Conservation (phyloP, 1,140 invertebrate genomes). For the Zaprionus nigranus region DNA sequence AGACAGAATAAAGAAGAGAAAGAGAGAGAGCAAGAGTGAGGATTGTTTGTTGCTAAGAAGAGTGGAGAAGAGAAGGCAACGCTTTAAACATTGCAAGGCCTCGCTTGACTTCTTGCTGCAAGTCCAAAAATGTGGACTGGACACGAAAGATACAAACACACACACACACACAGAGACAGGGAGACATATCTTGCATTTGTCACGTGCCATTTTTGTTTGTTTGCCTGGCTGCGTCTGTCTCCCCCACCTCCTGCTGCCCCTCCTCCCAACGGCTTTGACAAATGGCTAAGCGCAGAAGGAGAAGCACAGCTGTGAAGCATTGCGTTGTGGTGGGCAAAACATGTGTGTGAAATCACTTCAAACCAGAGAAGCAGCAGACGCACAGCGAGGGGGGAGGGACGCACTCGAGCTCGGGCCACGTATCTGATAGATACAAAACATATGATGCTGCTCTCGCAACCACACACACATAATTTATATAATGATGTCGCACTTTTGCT, state of each 20-base stretch:
- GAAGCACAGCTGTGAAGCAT: slow-evolving; percentile 73
- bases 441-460: slow-evolving; percentile 66
- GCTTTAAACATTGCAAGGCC: slow-evolving; percentile 5
- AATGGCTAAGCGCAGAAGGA: slow-evolving; percentile 57
- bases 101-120: slow-evolving; percentile 8
- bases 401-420: slow-evolving; percentile 37
- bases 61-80: neutral
- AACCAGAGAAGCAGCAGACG: slow-evolving; percentile 25
- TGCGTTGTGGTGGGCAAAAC: slow-evolving; percentile 69
- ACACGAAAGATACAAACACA: slow-evolving; percentile 15
- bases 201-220: slow-evolving; percentile 53
- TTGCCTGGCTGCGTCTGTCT: slow-evolving; percentile 21
- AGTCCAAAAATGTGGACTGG: slow-evolving; percentile 12
- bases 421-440: slow-evolving; percentile 80
- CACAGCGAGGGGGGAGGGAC: neutral
- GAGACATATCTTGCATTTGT: slow-evolving; percentile 40
- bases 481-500: slow-evolving; percentile 81
- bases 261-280: slow-evolving; percentile 41
- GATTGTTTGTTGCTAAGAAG: neutral
- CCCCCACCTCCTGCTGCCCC: neutral
- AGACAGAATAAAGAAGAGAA: neutral
- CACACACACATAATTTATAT: slow-evolving; percentile 78
- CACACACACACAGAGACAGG: neutral
- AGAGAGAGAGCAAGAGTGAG: neutral
- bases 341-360: slow-evolving; percentile 81